phyloP scores from a whole-genome alignment of 2,113 vertebrate genomes.

The Martes martes region DNA sequence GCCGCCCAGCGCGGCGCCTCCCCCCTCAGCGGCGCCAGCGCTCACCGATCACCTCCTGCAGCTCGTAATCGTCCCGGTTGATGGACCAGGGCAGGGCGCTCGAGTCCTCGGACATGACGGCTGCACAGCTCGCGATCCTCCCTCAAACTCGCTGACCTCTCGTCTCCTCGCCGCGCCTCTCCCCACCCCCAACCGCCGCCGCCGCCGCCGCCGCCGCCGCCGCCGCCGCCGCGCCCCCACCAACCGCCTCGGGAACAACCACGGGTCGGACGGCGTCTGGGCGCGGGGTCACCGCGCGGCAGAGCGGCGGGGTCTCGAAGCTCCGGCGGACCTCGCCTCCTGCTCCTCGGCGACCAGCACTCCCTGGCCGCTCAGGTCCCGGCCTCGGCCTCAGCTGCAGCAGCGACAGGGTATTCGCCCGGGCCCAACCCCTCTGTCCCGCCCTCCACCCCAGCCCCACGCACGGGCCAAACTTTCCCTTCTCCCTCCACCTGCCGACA shows the following conservation, averaged over 20 bases:
- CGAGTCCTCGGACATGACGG: slow-evolving; percentile 94
- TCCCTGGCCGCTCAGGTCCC: not conserved
- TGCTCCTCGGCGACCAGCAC: not conserved
- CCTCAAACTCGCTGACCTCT: slow-evolving; percentile 41
- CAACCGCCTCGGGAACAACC: slow-evolving; percentile 43
- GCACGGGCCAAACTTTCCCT: slow-evolving; percentile 71
- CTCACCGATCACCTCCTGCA: slow-evolving; percentile 98
- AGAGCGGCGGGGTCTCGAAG: not conserved
- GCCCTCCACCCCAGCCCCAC: slow-evolving; percentile 54
- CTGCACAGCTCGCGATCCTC: slow-evolving; percentile 44
- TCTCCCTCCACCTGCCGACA: slow-evolving; percentile 75
- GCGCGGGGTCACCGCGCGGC: slow-evolving; percentile 27
- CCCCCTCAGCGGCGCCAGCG: slow-evolving; percentile 3
- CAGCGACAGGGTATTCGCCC: not conserved
- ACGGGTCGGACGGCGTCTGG: not conserved
- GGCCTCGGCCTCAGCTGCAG: slow-evolving; percentile 22
- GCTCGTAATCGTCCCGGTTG: slow-evolving; percentile 96
- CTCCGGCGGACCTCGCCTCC: not conserved
- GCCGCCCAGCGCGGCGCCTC: not conserved
- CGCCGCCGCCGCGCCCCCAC: slow-evolving; percentile 58
- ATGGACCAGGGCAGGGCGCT: slow-evolving; percentile 96
- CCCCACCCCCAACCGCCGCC: slow-evolving; percentile 58
- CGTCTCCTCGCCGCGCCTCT: not conserved
- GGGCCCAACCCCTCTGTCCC: slow-evolving; percentile 57
- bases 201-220: slow-evolving; percentile 35